These are phyloP conservation scores for Bradypus variegatus DNA, from an alignment of 2,797 vertebrate species.

Conservation along the genomic window DNA sequence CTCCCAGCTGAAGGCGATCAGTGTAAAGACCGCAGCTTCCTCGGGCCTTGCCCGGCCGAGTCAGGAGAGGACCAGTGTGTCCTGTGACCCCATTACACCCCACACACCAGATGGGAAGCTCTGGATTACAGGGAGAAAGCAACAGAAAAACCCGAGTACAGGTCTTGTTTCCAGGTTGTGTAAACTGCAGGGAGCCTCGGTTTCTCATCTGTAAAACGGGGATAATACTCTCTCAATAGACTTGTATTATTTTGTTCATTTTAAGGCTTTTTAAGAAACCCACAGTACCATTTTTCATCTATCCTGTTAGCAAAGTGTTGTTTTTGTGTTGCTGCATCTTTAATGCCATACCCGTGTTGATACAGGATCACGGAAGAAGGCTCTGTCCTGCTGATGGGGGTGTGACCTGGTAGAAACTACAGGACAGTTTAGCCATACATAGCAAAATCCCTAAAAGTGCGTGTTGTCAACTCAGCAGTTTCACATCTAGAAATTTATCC, in stretches of 20 bases:
- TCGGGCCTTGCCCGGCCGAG: neutral
- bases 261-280: neutral
- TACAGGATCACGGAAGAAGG: neutral
- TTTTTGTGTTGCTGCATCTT: neutral
- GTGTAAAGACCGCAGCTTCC: neutral
- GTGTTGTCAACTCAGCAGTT: neutral
- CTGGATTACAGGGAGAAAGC: neutral
- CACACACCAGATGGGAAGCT: neutral
- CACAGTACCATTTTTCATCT: neutral
- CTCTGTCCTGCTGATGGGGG: neutral
- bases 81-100: neutral
- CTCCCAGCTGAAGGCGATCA: too few relatives aligned
- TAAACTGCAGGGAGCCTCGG: neutral
- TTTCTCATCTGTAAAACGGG: neutral
- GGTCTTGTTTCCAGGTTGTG: neutral
- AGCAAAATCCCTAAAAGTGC: neutral
- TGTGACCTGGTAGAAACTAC: neutral
- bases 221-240: neutral
- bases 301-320: neutral
- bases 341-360: neutral
- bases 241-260: neutral
- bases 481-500: neutral
- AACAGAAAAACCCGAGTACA: neutral
- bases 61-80: neutral
- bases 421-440: too few relatives aligned